Base-by-base conservation (phyloP, 2,113 vertebrate species). In the Mola mola region DNA sequence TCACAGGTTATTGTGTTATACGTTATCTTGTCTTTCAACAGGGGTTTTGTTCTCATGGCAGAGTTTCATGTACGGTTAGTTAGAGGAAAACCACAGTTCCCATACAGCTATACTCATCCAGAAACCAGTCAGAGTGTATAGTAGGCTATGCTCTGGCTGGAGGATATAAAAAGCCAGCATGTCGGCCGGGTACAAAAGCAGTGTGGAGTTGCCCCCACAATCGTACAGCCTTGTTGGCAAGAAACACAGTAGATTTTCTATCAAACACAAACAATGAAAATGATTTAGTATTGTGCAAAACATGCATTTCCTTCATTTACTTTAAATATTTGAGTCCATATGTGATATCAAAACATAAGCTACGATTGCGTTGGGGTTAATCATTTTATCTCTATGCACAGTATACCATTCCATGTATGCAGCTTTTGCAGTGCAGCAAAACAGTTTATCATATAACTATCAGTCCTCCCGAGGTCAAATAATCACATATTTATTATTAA, bases 231-330 rank as follows among this genome's bases (percentile, higher is more conserved):
- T 33, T 6, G 20, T 15, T 55, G 37, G 31, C 16, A 12, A 1
- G 25, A 49, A 36, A 53, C 31, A 72, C 70, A 79, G 61, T 50
- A 22, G 61, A 16, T 44, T n/a, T 57, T 21, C 37, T 67, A 49
- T 66, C 34, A 49, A 47, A 60, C 31, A 31, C 13, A 36, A 56
- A 64, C 66, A 67, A 57, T 51, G 25, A 38, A 4, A 51, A 19
- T 12, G 17, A 61, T 9, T 4, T 29, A 29, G 38, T 47, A 62
- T 20, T 47, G 33, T 64, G 10, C 24, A 19, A 40, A 33, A 70
- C 55, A 65, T 28, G 8, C 2, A 0, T 17, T 50, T 48, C 22
- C 42, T 34, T 34, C 33, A 9, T 15, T 66, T 47, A 57, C 21
- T 42, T 13, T 19, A 4, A 40, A 24, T 53, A n/a, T n/a, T n/a